phyloP scores from a whole-genome alignment of 2,113 vertebrate genomes.

The Pomatostomus ruficeps region DNA sequence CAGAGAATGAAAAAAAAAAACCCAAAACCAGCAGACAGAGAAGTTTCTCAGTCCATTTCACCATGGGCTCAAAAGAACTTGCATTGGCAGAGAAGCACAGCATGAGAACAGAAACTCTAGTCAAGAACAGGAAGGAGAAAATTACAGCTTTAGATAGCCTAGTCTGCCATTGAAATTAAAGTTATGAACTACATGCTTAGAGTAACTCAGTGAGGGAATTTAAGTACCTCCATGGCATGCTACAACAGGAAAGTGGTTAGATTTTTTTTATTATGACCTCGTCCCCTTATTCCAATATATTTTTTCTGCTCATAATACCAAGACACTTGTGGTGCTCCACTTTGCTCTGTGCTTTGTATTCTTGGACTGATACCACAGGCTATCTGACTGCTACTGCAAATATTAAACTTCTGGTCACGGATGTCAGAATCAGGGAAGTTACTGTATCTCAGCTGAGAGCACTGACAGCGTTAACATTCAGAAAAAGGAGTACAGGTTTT shows the following conservation, averaged over 20 bases:
- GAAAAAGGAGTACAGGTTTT: not conserved
- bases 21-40: not conserved
- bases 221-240: not conserved
- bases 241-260: not conserved
- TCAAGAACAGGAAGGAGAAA: not conserved
- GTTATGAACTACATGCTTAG: not conserved
- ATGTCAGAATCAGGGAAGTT: not conserved
- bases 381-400: not conserved
- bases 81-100: not conserved
- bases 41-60: not conserved
- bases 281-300: not conserved
- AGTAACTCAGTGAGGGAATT: not conserved
- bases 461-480: not conserved
- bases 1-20: accelerated
- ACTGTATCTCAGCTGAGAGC: not conserved
- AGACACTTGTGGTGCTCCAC: not conserved
- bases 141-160: not conserved
- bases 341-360: not conserved
- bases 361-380: not conserved
- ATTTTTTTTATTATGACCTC: not conserved
- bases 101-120: not conserved
- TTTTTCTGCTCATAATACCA: not conserved
- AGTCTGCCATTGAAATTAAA: not conserved
- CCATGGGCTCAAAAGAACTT: not conserved
- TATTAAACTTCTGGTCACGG: not conserved